Evolutionary conservation across 2,113 vertebrate genomes (phyloP), one percentile per base, ranked within the genome.

Genomic region (Emydura subglobosa): DNA sequence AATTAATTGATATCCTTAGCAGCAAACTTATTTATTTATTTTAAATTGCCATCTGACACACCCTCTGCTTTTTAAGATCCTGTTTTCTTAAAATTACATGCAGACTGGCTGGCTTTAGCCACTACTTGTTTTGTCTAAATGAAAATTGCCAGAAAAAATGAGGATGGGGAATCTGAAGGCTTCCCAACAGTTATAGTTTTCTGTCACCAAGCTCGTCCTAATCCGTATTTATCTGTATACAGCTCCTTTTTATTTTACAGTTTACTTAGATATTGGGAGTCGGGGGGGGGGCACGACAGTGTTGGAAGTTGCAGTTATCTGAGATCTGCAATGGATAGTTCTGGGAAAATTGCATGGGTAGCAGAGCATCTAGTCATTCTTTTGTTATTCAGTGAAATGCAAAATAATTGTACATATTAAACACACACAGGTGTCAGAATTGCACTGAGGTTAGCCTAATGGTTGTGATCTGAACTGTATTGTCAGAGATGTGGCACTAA

Each of bases 371-470:
- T 0, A 14, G 7, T 78, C 65, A 39, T 92, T 24, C 2, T 5
- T 22, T n/a, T 42, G 50, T 74, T 79, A 3, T 42, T 5, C 0
- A 0, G 19, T 47, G 21, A 54, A 25, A 68, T 49, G 25, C n/a
- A 49, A 83, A 89, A 31, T 61, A 89, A 19, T 39, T 39, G 3
- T 74, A 39, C 24, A 44, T n/a, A 19, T 39, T 42, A 39, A 39
- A 78, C 7, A 39, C 74, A 44, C 8, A 78, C 24, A 27, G 78
- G 4, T 47, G 78, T 79, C 42, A 50, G 47, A 49, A 49, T 29
- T 22, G 47, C 25, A 2, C 39, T 51, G 11, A 65, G 57, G 82
- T 13, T 88, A 61, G 42, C 44, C 57, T 19, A 0, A 1, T 31
- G 50, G 25, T 81, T 29, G 72, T 3, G n/a, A 61, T 55, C 65